These are phyloP conservation scores for Drosophila asahinai DNA, from an alignment of 1,140 invertebrate species.

Conservation along the genomic window DNA sequence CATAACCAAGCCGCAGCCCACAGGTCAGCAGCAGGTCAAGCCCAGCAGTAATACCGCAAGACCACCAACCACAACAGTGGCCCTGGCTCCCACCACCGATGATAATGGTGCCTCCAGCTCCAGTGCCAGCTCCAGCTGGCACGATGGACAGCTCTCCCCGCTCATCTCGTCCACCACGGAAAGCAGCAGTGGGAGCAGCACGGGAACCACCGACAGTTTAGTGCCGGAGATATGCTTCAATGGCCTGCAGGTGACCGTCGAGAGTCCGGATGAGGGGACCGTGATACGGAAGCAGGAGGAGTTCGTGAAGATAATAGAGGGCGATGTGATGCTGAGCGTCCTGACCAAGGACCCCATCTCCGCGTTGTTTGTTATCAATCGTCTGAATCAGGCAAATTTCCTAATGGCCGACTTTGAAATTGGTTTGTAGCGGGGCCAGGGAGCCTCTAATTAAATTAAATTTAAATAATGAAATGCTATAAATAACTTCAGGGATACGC, in stretches of 20 bases:
- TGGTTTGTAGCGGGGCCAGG: constrained; percentile 43
- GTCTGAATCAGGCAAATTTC: constrained; percentile 76
- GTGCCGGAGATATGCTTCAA: constrained; percentile 75
- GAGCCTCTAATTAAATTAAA: background rate
- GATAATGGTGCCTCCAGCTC: constrained; percentile 11
- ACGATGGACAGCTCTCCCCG: constrained; percentile 42
- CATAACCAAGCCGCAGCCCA: constrained; percentile 71
- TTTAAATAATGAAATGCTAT: background rate
- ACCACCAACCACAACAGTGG: constrained; percentile 26
- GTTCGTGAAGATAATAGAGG: constrained; percentile 73
- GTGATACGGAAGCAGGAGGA: constrained; percentile 61
- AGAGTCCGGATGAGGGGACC: constrained; percentile 50
- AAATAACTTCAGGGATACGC: constrained; percentile 55
- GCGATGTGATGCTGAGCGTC: constrained; percentile 76
- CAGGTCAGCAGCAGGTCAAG: constrained; percentile 31
- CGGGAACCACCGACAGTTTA: constrained; percentile 44
- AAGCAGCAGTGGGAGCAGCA: constrained; percentile 20
- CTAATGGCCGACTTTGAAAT: constrained; percentile 81
- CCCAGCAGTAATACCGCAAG: constrained; percentile 33
- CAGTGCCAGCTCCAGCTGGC: constrained; percentile 4
- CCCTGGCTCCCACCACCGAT: constrained; percentile 32
- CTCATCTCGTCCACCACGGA: constrained; percentile 70
- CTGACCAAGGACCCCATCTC: constrained; percentile 75
- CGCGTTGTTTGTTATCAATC: constrained; percentile 78
- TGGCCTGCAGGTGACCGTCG: constrained; percentile 58